These are phyloP conservation scores for Glyptemys insculpta DNA, from an alignment of 2,797 vertebrate species.

Conservation along the genomic window DNA sequence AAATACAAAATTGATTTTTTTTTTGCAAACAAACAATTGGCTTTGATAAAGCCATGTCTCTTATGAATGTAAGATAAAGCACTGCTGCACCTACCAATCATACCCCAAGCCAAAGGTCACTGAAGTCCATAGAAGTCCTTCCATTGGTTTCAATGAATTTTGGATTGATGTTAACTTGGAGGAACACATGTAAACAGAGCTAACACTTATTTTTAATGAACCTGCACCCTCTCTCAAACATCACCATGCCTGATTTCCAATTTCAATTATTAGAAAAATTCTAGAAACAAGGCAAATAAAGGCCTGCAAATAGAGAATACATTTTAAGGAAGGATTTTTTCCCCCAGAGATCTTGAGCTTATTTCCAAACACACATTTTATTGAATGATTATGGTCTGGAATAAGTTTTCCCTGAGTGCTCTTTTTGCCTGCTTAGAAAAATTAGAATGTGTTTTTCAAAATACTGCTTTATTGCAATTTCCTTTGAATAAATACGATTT, in stretches of 20 bases:
- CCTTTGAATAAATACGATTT: conserved; percentile 25
- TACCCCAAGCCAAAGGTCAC: background rate
- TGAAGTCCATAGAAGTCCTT: background rate
- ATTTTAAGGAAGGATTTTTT: conserved; percentile 16
- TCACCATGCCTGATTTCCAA: conserved; percentile 46
- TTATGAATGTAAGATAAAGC: conserved; percentile 34
- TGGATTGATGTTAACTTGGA: background rate
- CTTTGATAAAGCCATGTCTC: conserved; percentile 37
- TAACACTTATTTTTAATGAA: conserved; percentile 46
- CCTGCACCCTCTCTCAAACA: conserved; percentile 55
- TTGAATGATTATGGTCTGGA: conserved; percentile 47
- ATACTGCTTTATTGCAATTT: conserved; percentile 68
- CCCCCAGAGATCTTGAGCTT: conserved; percentile 45
- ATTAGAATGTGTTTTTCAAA: conserved; percentile 62
- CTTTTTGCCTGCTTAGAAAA: conserved; percentile 71
- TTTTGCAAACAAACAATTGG: conserved; percentile 33
- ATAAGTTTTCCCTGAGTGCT: conserved; percentile 74
- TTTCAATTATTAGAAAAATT: conserved; percentile 51
- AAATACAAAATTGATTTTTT: conserved; percentile 26
- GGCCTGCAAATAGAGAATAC: conserved; percentile 26
- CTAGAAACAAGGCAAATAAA: conserved; percentile 56
- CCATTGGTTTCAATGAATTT: conserved; percentile 3
- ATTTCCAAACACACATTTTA: conserved; percentile 67
- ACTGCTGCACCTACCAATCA: background rate
- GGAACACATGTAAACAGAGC: conserved; percentile 26